Percentiles rank a stretch among this genome's conserved stretches.
These are phyloP conservation scores for Eupeodes latifasciatus DNA, from an alignment of 2,888 invertebrate species.

Conservation along the genomic window DNA sequence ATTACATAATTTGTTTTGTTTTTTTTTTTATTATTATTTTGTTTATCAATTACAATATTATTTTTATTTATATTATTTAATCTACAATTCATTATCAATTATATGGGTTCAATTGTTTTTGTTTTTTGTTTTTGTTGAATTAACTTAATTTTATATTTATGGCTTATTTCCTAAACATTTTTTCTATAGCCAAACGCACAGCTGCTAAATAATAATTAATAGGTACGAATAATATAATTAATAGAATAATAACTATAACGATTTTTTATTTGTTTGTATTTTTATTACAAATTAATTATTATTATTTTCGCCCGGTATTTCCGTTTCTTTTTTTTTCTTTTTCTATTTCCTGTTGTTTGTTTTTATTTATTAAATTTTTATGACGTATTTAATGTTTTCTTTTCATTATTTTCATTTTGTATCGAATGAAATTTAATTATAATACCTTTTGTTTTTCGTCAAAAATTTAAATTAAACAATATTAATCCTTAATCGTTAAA, in stretches of 20 bases:
- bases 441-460: too few relatives aligned
- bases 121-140: slow-evolving; percentile 25
- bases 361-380: background rate
- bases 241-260: slow-evolving; percentile 50
- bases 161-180: slow-evolving; percentile 61
- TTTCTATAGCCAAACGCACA: slow-evolving; percentile 58
- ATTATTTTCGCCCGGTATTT: slow-evolving; percentile 21
- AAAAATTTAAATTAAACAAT: slow-evolving; percentile 25
- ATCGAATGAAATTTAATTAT: slow-evolving; percentile 42
- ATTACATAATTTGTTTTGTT: slow-evolving; percentile 39
- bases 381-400: background rate
- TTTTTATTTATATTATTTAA: slow-evolving; percentile 70
- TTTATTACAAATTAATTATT: slow-evolving; percentile 53
- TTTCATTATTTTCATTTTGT: slow-evolving; percentile 27
- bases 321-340: background rate
- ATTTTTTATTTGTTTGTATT: slow-evolving; percentile 33
- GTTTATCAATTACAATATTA: slow-evolving; percentile 60
- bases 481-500: slow-evolving; percentile 30
- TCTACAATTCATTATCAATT: slow-evolving; percentile 73
- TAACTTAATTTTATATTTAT: slow-evolving; percentile 50
- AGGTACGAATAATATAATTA: slow-evolving; percentile 48
- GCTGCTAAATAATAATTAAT: slow-evolving; percentile 68
- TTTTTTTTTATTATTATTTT: background rate
- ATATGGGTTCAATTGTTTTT: slow-evolving; percentile 59
- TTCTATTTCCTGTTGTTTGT: background rate